Evolutionary conservation across 2,888 invertebrate genomes (phyloP).

Genomic region (Drosophila affinis): DNA sequence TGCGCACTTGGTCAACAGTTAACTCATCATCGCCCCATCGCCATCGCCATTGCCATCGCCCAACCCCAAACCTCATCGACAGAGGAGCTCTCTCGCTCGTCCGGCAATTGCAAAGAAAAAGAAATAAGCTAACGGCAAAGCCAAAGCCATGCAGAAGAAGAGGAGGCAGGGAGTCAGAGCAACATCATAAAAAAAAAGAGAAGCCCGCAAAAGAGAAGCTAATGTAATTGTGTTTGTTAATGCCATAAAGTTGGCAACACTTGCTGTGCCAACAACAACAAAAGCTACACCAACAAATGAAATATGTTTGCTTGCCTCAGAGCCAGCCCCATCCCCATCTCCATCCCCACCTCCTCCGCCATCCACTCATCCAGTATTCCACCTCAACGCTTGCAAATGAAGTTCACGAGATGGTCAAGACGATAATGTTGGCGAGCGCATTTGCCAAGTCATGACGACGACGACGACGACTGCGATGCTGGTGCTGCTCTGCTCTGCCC

Average conservation of each 20-base stretch:
- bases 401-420: slow-evolving; percentile 79
- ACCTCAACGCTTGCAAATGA: slow-evolving; percentile 73
- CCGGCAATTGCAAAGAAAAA: slow-evolving; percentile 17
- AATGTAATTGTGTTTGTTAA: slow-evolving; percentile 79
- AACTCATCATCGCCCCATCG: slow-evolving; percentile 43
- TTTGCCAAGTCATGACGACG: slow-evolving; percentile 77
- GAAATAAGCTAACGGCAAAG: slow-evolving; percentile 58
- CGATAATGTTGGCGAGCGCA: slow-evolving; percentile 79
- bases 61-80: background rate
- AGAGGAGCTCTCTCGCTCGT: slow-evolving; percentile 5
- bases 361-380: background rate
- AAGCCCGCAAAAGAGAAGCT: slow-evolving; percentile 46
- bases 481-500: slow-evolving; percentile 50
- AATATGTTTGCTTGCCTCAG: slow-evolving; percentile 66
- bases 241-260: slow-evolving; percentile 80
- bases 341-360: slow-evolving; percentile 28
- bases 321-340: slow-evolving; percentile 4
- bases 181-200: slow-evolving; percentile 24
- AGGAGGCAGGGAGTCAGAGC: background rate
- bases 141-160: slow-evolving; percentile 20
- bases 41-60: slow-evolving; percentile 5
- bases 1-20: slow-evolving; percentile 72
- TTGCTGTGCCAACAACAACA: slow-evolving; percentile 68
- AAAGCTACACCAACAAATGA: slow-evolving; percentile 57
- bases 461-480: slow-evolving; percentile 44